Evolutionary conservation across 2,888 invertebrate genomes (phyloP).

Genomic region (Deilephila porcellus): DNA sequence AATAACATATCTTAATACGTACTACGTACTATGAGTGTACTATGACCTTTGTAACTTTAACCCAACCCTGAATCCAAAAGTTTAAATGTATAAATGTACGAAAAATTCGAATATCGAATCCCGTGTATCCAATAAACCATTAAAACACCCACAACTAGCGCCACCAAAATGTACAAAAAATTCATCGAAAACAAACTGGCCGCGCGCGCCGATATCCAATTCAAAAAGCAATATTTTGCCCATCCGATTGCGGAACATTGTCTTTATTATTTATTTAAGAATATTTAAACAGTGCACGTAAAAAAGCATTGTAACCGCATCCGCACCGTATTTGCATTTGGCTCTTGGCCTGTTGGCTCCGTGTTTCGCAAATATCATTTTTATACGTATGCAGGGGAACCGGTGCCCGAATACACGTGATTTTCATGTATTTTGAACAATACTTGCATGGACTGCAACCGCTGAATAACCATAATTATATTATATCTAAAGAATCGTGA

Average conservation of each 20-base stretch:
- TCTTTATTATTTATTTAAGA: conserved; percentile 24
- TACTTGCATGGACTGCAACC: no score
- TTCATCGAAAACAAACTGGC: not conserved
- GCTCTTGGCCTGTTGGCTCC: conserved; percentile 22
- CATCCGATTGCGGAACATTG: conserved; percentile 9
- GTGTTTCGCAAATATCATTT: conserved; percentile 18
- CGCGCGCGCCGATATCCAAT: not conserved
- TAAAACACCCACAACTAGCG: not conserved
- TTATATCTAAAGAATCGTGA: no score
- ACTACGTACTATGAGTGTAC: no score
- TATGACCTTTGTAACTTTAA: no score
- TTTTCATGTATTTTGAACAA: not conserved
- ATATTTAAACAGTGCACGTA: conserved; percentile 19
- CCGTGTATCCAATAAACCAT: not conserved
- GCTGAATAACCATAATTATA: no score
- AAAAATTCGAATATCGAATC: not conserved
- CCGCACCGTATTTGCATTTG: conserved; percentile 21
- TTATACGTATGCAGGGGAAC: not conserved
- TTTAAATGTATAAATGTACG: not conserved
- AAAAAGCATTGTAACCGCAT: conserved; percentile 20
- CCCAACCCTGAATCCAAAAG: no score
- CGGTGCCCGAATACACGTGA: not conserved
- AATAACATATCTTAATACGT: no score
- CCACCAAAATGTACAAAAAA: not conserved
- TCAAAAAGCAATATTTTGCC: conserved; percentile 9